phyloP scores from a whole-genome alignment of 2,113 vertebrate species.

The Accipiter cooperii region DNA sequence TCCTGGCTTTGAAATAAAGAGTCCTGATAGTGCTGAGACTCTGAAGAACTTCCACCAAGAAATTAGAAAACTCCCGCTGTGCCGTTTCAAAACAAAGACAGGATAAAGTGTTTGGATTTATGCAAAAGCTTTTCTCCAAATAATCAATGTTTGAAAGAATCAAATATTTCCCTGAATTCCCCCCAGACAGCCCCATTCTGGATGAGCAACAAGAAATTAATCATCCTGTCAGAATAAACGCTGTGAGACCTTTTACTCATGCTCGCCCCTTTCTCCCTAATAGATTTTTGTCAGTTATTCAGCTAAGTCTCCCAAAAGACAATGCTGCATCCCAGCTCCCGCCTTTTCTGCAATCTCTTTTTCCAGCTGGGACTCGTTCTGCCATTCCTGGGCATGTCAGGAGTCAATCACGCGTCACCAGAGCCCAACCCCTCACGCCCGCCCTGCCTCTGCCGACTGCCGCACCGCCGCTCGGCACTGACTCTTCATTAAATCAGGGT shows the following conservation, averaged over 20 bases:
- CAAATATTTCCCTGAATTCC: slow-evolving; percentile 33
- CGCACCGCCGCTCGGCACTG: accelerated
- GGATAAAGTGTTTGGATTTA: not conserved
- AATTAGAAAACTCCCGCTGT: not conserved
- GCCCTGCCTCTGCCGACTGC: not conserved
- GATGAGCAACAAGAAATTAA: slow-evolving; percentile 54
- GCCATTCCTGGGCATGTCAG: not conserved
- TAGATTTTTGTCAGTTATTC: slow-evolving; percentile 52
- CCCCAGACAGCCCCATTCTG: not conserved
- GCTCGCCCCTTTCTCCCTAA: not conserved
- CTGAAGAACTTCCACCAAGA: not conserved
- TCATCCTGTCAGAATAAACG: slow-evolving; percentile 53
- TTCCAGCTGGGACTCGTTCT: not conserved
- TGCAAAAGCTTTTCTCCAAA: slow-evolving; percentile 11
- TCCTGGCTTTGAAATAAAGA: not conserved
- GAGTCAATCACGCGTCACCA: not conserved
- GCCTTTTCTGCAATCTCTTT: not conserved
- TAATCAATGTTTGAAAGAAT: slow-evolving; percentile 31
- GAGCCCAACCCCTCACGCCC: accelerated
- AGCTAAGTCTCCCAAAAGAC: slow-evolving; percentile 24
- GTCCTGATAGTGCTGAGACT: not conserved
- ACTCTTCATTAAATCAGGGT: not conserved
- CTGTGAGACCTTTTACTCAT: slow-evolving; percentile 34
- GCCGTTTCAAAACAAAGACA: not conserved
- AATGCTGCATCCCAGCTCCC: not conserved